Evolutionary conservation across 2,888 invertebrate species (phyloP), one percentile per base, ranked within the genome.

Genomic region (Metopia argyrocephala): DNA sequence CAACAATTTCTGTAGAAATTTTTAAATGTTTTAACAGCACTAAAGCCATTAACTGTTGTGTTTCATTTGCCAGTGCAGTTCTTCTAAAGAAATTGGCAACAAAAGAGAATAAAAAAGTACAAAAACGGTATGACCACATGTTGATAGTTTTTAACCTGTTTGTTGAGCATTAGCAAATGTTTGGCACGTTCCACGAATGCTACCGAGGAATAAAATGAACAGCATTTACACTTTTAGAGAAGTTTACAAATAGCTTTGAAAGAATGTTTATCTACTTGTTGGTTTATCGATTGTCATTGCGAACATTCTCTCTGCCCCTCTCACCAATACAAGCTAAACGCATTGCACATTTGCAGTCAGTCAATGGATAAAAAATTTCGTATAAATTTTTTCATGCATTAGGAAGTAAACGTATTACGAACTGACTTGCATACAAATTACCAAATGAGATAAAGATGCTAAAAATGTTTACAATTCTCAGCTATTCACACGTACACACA

Each of bases 391-490:
- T 38, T 38, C 12, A 12, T 38, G 38, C 15, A 15, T 38, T 9
- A 12, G 38, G 38, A 38, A 38, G 38, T 38, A 38, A 52, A 65
- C 65, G 68, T 73, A 66, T 76, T 68, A 18, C 38, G 54, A 64
- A 68, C 56, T 73, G 80, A 74, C 80, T 74, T 80, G 80, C 76
- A 80, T 80, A 81, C 80, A 81, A 81, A 81, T 81, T 50, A 78
- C 27, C 78, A 66, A 66, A 71, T 46, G 25, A 46, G 48, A 56
- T 38, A 38, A 38, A 38, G 15, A n/a, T n/a, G 38, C 38, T 3
- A 38, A 15, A 38, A 38, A 12, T 38, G 9, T 9, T 38, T 12
- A 38, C 38, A 38, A 15, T 38, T 38, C 4, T 38, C 4, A 18
- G 61, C 23, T 23, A 61, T 38, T 50, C 20, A 52, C 20, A 59